A percentile compares a stretch with the other conserved stretches of the same genome.
Conservation (phyloP, 2,113 vertebrate species). For the Porphyrio hochstetteri region DNA sequence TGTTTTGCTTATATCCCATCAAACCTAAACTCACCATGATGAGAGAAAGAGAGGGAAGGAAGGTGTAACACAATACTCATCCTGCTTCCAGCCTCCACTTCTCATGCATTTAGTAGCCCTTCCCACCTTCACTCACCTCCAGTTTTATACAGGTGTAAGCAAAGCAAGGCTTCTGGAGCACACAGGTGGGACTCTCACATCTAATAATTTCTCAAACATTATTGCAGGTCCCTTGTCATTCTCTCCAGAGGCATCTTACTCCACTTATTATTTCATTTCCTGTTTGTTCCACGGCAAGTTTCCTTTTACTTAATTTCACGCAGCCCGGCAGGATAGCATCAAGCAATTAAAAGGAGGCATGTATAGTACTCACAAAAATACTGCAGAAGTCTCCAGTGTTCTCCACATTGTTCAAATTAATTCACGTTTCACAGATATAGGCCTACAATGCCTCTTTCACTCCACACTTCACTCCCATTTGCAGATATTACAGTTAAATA, state of each 20-base stretch:
- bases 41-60: neutral
- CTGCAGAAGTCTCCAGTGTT: neutral
- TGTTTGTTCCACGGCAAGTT: conserved; percentile 17
- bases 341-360: conserved; percentile 25
- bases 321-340: conserved; percentile 21
- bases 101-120: neutral
- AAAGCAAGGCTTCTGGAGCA: conserved; percentile 18
- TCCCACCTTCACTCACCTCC: neutral
- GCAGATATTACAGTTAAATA: neutral
- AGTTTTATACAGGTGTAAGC: neutral
- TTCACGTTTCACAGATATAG: neutral
- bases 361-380: neutral
- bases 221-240: neutral
- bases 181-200: conserved; percentile 28
- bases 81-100: neutral
- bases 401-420: neutral
- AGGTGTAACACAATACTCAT: neutral
- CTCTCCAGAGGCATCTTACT: conserved; percentile 23
- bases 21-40: neutral
- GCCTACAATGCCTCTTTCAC: conserved; percentile 15
- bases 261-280: conserved; percentile 41
- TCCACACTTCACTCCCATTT: conserved; percentile 1
- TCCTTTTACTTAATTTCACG: conserved; percentile 33
- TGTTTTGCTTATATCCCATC: neutral
- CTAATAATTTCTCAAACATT: conserved; percentile 43